Percentiles rank a stretch among this genome's conserved stretches.
These are phyloP conservation scores for Pelvicachromis taeniatus DNA, from an alignment of 2,113 vertebrate species.

Conservation along the genomic window DNA sequence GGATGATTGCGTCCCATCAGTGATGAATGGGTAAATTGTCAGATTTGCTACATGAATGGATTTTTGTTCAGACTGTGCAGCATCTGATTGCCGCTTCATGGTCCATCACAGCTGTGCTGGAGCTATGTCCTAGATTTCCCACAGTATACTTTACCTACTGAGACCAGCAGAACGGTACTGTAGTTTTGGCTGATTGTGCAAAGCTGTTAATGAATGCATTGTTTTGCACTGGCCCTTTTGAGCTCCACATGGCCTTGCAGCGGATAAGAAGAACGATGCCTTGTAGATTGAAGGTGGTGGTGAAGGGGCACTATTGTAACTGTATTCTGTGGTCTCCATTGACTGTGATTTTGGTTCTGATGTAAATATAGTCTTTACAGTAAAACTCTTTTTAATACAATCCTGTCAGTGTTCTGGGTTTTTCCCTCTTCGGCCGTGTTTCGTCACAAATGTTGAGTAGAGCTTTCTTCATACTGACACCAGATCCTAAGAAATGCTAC, in stretches of 20 bases:
- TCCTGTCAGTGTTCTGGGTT: neutral
- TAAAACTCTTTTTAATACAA: slow-evolving; percentile 69
- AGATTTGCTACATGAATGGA: neutral
- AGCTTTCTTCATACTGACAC: too few relatives aligned
- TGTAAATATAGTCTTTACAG: slow-evolving; percentile 77
- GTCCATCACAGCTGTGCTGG: neutral
- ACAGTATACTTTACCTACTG: neutral
- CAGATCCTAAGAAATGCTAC: too few relatives aligned
- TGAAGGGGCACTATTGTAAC: slow-evolving; percentile 52
- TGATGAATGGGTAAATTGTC: neutral
- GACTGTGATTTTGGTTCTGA: slow-evolving; percentile 54
- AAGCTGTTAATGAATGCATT: neutral
- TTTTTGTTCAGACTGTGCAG: neutral
- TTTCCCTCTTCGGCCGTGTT: neutral
- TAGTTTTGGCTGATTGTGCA: neutral
- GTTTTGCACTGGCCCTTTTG: neutral
- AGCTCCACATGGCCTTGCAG: neutral
- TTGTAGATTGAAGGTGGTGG: slow-evolving; percentile 17
- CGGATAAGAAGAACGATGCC: neutral
- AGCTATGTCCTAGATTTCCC: neutral
- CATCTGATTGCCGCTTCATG: neutral
- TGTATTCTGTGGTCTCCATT: slow-evolving; percentile 45
- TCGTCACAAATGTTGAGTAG: neutral
- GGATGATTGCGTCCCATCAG: neutral
- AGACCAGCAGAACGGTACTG: neutral